Evolutionary conservation across 2,888 invertebrate species (phyloP), one percentile per base, ranked within the genome.

Genomic region (Caenorhabditis sp.): DNA sequence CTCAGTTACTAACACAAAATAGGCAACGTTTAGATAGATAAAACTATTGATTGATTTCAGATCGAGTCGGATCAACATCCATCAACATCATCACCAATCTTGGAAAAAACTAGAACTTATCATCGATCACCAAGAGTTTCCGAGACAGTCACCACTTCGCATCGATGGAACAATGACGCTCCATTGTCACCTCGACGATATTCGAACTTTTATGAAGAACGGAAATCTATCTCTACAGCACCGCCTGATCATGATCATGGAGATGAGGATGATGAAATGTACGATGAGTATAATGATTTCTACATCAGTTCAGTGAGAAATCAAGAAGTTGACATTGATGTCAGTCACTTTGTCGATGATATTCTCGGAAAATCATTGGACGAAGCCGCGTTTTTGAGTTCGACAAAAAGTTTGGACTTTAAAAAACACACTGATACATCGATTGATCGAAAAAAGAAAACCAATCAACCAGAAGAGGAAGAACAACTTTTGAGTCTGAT

Each of bases 361-460:
- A 76, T 78, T 57, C 67, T 78, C 14, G 67, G 69, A n/a, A 68
- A 73, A 36, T 74, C 74, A n/a, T 19, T 78, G 58, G 75, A 78
- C 31, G 78, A 78, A 43, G 78, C 78, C 17, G 76, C 76, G 5
- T 76, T 78, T 62, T 62, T 71, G 53, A 62, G 62, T 24, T 67
- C 66, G 23, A 69, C 68, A 6, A 73, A 73, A 21, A 64, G 62
- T 43, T 43, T 43, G 43, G 43, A 43, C 4, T 53, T 73, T 24
- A 37, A 62, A 60, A 60, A 36, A 19, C 62, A 62, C 64, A 78
- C 78, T 1, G 78, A 78, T 55, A 78, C 78, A 19, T 78, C 78
- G 5, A 70, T 76, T 31, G 78, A 78, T 55, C 53, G 72, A 17
- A 76, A 78, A 36, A 69, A 65, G 51, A 51, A 51, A 51, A 51